phyloP scores from a whole-genome alignment of 2,888 invertebrate species.

The Lithophane leautieri region DNA sequence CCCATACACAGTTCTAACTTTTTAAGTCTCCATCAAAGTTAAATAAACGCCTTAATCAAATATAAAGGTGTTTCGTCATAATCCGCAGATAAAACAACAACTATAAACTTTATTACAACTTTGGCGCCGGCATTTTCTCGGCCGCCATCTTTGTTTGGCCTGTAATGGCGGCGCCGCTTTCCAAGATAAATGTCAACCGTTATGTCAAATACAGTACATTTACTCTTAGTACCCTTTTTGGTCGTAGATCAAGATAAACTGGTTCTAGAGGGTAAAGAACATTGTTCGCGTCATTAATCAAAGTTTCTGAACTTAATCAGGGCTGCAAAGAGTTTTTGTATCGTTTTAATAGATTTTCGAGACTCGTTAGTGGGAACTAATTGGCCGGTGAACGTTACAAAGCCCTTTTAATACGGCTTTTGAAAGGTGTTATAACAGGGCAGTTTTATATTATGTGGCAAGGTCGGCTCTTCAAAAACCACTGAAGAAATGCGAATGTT shows the following conservation, averaged over 20 bases:
- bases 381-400: slow-evolving; percentile 49
- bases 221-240: slow-evolving; percentile 8
- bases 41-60: slow-evolving; percentile 2
- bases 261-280: slow-evolving; percentile 29
- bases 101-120: slow-evolving; percentile 36
- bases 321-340: slow-evolving; percentile 52
- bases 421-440: slow-evolving; percentile 3
- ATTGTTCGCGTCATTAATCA: slow-evolving; percentile 53
- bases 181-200: slow-evolving; percentile 13
- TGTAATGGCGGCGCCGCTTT: slow-evolving; percentile 18
- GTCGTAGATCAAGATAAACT: slow-evolving; percentile 13
- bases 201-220: slow-evolving; percentile 31
- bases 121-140: slow-evolving; percentile 17
- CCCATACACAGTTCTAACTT: slow-evolving; percentile 8
- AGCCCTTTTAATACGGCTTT: slow-evolving; percentile 23
- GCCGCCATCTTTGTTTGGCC: slow-evolving; percentile 28
- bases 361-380: slow-evolving; percentile 50
- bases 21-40: slow-evolving; percentile 11
- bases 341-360: slow-evolving; percentile 53
- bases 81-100: slow-evolving; percentile 38
- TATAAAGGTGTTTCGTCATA: slow-evolving; percentile 24
- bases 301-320: slow-evolving; percentile 51
- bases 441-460: slow-evolving; percentile 1
- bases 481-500: not conserved
- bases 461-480: not conserved